A percentile compares a stretch with the other conserved stretches of the same genome.
Conservation (phyloP, 2,113 vertebrate species). For the Sebastes fasciatus region DNA sequence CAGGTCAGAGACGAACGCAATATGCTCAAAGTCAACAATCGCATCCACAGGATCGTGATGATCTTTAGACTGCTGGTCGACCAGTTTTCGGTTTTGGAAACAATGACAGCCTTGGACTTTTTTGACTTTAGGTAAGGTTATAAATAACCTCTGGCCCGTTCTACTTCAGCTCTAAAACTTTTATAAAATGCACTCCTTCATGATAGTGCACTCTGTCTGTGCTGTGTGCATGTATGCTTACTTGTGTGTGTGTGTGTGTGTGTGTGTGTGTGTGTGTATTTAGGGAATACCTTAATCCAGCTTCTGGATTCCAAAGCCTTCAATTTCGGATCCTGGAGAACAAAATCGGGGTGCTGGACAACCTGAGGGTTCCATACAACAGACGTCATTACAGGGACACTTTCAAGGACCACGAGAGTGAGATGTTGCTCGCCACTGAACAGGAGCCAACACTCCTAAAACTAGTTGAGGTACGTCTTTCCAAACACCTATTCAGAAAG, state of each 20-base stretch:
- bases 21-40: constrained; percentile 94
- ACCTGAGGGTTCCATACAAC: constrained; percentile 93
- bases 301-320: constrained; percentile 97
- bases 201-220: not conserved
- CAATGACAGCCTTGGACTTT: constrained; percentile 97
- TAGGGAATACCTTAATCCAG: constrained; percentile 91
- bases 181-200: not conserved
- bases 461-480: constrained; percentile 90
- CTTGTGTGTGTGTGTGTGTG: constrained; percentile 11
- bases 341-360: constrained; percentile 94
- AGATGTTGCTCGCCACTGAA: constrained; percentile 88
- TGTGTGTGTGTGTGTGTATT: constrained; percentile 9
- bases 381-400: constrained; percentile 93
- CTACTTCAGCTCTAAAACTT: not conserved
- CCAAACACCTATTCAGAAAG: too few relatives aligned
- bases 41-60: constrained; percentile 91
- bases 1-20: constrained; percentile 95
- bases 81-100: constrained; percentile 94
- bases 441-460: constrained; percentile 90
- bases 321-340: constrained; percentile 96
- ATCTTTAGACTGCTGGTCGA: constrained; percentile 93
- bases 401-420: constrained; percentile 90
- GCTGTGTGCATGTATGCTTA: not conserved
- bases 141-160: constrained; percentile 11
- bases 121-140: constrained; percentile 92